Percentiles rank a stretch among this genome's conserved stretches.
Conservation (phyloP, 2,797 vertebrate species). For the Alauda arvensis region DNA sequence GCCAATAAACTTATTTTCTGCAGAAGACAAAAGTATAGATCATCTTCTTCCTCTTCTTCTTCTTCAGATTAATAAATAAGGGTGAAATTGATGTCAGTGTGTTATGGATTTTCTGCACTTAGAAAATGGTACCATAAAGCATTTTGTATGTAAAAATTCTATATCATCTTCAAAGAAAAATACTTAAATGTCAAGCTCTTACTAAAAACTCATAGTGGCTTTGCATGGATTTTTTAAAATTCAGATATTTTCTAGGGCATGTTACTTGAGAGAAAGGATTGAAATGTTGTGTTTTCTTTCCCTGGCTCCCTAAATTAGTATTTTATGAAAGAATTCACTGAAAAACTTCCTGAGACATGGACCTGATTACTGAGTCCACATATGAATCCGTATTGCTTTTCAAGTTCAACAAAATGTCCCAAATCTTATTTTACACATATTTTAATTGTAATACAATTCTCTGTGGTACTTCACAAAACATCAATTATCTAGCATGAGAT, state of each 20-base stretch:
- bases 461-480: not conserved
- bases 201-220: not conserved
- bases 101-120: not conserved
- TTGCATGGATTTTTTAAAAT: not conserved
- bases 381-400: not conserved
- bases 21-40: not conserved
- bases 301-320: not conserved
- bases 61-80: not conserved
- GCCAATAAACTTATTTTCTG: not conserved
- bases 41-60: not conserved
- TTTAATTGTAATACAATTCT: not conserved
- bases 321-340: not conserved
- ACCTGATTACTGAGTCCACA: not conserved
- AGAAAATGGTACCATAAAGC: not conserved
- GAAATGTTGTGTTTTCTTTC: not conserved
- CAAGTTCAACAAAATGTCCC: not conserved
- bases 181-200: not conserved
- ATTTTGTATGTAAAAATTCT: not conserved
- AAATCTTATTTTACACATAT: not conserved
- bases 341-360: not conserved
- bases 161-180: not conserved
- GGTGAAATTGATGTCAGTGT: not conserved
- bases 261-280: not conserved
- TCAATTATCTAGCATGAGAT: not conserved
- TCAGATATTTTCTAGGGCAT: not conserved